Evolutionary conservation across 2,888 invertebrate species (phyloP), one percentile per base, ranked within the genome.

Genomic region (Microchrysa polita): DNA sequence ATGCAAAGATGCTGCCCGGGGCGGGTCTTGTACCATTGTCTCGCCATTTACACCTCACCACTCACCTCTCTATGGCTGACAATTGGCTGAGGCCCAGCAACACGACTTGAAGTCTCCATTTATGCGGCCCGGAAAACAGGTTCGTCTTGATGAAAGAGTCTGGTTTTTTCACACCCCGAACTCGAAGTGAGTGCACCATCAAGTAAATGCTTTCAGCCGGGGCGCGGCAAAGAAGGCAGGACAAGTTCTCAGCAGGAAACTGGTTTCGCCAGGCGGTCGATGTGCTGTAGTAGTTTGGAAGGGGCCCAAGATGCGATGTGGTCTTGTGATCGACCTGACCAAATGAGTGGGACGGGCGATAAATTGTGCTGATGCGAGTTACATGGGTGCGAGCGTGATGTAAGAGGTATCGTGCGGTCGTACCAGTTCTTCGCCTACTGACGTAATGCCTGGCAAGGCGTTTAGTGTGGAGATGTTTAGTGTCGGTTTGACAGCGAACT

Each of bases 401-500:
- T 69, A 69, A 69, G 57, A 40, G 55, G 69, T n/a, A 67, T 22
- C 44, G 18, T 16, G 18, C 42, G 65, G 65, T 48, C 22, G 12
- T n/a, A 65, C 65, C 65, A 65, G 65, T 65, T 65, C 27, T 34
- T 34, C 22, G 14, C 69, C 52, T 55, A 69, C 69, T 69, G 69
- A 69, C 69, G 69, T 69, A 69, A 69, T 57, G 27, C 69, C 42
- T 57, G 34, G 55, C 65, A 48, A 69, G 57, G 69, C 69, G 57
- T 69, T 69, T 69, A 69, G 55, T 69, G 57, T n/a, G n/a, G n/a
- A 69, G 69, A 55, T 69, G 74, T 76, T 79, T 78, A 79, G 79
- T 79, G 77, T 79, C 78, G 78, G 78, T 78, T 78, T 77, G 79
- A 79, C 79, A 78, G 77, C 78, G 79, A 77, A 75, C 74, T 74